These are phyloP conservation scores for Guaruba guarouba DNA, from an alignment of 2,113 vertebrate genomes.

Conservation along the genomic window DNA sequence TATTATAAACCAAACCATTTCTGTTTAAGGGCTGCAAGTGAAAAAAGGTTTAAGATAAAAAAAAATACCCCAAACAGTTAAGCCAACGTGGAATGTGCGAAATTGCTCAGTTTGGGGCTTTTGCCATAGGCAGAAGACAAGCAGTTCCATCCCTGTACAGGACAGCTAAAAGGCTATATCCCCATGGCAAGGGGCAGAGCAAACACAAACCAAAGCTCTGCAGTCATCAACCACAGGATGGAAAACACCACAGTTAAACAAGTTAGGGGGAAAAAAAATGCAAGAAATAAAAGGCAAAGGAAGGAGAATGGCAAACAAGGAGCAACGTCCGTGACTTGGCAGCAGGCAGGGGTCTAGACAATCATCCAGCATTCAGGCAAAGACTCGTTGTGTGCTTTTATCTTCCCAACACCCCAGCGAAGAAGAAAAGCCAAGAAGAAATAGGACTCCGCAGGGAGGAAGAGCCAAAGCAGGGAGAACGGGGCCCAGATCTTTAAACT, in stretches of 20 bases:
- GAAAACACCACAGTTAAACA: neutral
- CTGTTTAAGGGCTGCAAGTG: neutral
- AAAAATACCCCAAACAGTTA: neutral
- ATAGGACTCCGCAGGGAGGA: neutral
- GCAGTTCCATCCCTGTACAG: neutral
- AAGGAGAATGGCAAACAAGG: constrained; percentile 28
- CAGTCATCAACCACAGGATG: neutral
- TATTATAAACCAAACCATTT: neutral
- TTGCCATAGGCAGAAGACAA: neutral
- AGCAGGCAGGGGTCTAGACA: neutral
- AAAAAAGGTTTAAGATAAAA: neutral
- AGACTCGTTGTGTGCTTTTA: neutral
- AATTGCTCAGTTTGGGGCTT: neutral
- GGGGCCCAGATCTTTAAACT: neutral
- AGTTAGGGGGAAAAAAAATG: neutral
- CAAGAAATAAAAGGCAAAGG: constrained; percentile 15
- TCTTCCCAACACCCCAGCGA: neutral
- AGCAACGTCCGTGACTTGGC: constrained; percentile 44
- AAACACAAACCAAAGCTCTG: neutral
- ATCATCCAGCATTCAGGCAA: constrained; percentile 48
- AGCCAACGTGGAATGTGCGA: neutral
- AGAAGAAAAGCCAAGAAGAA: constrained; percentile 43
- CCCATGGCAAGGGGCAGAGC: neutral
- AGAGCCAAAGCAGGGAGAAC: neutral
- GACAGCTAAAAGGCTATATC: neutral